A percentile compares a stretch with the other conserved stretches of the same genome.
These are phyloP conservation scores for Nesoenas mayeri DNA, from an alignment of 2,113 vertebrate species.

Conservation along the genomic window DNA sequence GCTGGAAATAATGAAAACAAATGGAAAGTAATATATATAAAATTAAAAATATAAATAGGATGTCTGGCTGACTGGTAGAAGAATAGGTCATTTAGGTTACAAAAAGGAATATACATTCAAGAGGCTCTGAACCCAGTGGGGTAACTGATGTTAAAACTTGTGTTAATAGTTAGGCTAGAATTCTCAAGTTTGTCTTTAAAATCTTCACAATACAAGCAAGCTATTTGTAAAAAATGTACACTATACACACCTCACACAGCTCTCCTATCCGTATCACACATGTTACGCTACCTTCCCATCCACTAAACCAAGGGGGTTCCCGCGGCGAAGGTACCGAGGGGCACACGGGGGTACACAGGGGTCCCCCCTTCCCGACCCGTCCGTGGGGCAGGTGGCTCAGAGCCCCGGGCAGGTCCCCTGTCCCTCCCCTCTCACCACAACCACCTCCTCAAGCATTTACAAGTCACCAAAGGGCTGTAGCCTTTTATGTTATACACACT, in stretches of 20 bases:
- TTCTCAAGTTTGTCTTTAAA: conserved; percentile 85
- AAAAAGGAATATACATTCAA: conserved; percentile 83
- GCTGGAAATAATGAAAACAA: conserved; percentile 72
- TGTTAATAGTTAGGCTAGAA: conserved; percentile 85
- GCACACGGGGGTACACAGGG: too few relatives aligned
- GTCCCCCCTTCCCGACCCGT: neutral
- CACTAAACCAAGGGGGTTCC: conserved; percentile 53
- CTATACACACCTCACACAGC: conserved; percentile 89
- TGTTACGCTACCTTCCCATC: conserved; percentile 67
- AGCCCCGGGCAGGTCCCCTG: conserved; percentile 65
- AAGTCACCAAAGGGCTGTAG: conserved; percentile 75
- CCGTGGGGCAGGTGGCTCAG: too few relatives aligned
- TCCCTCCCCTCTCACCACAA: conserved; percentile 75
- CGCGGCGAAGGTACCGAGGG: neutral
- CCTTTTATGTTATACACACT: conserved; percentile 76
- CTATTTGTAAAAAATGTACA: conserved; percentile 90
- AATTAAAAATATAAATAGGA: conserved; percentile 81
- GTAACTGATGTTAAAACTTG: conserved; percentile 78
- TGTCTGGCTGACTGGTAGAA: conserved; percentile 77
- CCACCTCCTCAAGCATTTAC: conserved; percentile 77
- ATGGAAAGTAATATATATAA: conserved; percentile 74
- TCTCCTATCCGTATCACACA: conserved; percentile 73
- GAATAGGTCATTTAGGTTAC: conserved; percentile 77
- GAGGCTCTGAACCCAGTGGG: conserved; percentile 82
- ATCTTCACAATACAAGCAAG: conserved; percentile 87